A percentile compares a stretch with the other conserved stretches of the same genome.
Evolutionary conservation across 92 coral and sea anemone genomes (phyloP).

Genomic region (Meandrina meandrites): DNA sequence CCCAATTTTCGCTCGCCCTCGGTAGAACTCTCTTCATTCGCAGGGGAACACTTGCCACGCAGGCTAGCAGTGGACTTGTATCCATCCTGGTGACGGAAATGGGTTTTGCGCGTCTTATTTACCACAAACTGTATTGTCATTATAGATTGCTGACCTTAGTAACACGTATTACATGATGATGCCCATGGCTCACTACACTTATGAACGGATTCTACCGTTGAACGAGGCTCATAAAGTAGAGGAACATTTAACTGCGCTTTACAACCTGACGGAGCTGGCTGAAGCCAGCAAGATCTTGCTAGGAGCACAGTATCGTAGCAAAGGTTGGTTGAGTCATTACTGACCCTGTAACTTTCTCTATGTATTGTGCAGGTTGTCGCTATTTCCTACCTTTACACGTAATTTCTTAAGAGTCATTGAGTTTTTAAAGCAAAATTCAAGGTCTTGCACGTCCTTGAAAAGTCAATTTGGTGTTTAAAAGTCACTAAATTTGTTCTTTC

Average conservation of each 20-base stretch:
- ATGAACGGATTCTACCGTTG: constrained; percentile 73
- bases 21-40: no score
- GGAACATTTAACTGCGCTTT: constrained; percentile 50
- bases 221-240: constrained; percentile 53
- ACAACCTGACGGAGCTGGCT: constrained; percentile 73
- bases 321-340: constrained; percentile 50
- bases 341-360: background rate
- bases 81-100: no score
- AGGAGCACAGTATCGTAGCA: constrained; percentile 78
- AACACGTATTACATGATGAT: constrained; percentile 80
- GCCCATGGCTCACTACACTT: constrained; percentile 70
- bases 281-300: constrained; percentile 73
- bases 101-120: no score
- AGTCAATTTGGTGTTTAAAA: background rate
- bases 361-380: background rate
- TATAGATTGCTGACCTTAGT: constrained; percentile 78
- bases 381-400: background rate
- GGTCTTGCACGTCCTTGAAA: background rate
- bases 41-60: no score
- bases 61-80: no score
- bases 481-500: no score
- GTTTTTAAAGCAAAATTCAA: background rate
- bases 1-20: no score
- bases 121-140: background rate
- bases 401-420: background rate